These are phyloP conservation scores for Crossoptilon crossoptilon DNA, from an alignment of 2,797 vertebrate genomes.

Conservation along the genomic window DNA sequence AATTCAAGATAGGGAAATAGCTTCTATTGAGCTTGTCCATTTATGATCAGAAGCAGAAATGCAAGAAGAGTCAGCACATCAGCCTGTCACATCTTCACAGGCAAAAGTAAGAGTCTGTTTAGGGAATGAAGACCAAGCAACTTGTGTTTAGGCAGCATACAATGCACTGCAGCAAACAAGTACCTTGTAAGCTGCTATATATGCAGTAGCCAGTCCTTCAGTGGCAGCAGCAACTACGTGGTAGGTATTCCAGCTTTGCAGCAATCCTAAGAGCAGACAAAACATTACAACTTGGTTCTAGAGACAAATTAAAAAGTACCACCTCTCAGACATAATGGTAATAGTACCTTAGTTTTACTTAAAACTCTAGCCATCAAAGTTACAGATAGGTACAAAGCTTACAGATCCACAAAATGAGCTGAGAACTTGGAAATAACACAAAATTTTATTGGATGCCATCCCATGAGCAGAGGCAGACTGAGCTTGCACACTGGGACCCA, in stretches of 20 bases:
- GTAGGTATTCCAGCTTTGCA: neutral
- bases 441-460: neutral
- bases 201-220: neutral
- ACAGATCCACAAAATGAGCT: neutral
- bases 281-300: neutral
- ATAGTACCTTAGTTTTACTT: neutral
- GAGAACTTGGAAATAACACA: neutral
- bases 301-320: neutral
- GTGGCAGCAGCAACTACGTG: neutral
- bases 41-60: neutral
- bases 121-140: neutral
- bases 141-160: neutral
- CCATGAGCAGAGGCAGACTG: neutral
- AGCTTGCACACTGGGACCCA: neutral
- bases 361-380: neutral
- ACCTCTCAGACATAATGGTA: accelerated
- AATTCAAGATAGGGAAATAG: neutral
- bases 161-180: neutral
- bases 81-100: neutral
- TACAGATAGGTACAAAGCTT: neutral
- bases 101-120: neutral
- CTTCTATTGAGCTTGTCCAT: neutral
- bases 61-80: neutral
- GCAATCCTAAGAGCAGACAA: neutral
- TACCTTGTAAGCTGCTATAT: accelerated